Percentiles rank a stretch among this genome's conserved stretches.
These are phyloP conservation scores for Axinella damicornis DNA, from an alignment of 37 sponge, comb jelly and placozoan genomes.

Conservation along the genomic window DNA sequence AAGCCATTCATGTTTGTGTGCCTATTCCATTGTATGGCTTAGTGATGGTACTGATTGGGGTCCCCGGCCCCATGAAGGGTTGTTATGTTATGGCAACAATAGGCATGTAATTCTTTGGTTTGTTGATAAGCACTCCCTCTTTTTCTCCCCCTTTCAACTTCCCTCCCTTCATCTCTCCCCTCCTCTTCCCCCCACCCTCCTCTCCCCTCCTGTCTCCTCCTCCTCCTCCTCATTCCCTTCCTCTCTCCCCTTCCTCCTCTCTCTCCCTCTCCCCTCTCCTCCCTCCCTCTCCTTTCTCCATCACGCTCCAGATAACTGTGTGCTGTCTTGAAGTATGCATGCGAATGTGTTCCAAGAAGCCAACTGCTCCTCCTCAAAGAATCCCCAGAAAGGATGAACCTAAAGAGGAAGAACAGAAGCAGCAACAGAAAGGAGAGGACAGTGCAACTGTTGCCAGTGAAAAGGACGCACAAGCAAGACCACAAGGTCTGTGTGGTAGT, in stretches of 20 bases:
- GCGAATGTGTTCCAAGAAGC: slow-evolving; percentile 3
- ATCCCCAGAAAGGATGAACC: neutral
- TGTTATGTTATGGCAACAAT: too few species aligned
- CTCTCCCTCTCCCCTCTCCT: neutral
- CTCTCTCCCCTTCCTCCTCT: neutral
- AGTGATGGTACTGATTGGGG: too few species aligned
- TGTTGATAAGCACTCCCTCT: too few species aligned
- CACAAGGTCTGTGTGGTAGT: too few species aligned
- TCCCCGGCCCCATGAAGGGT: too few species aligned
- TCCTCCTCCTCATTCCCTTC: neutral
- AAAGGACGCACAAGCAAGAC: too few species aligned
- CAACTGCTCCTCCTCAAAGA: neutral
- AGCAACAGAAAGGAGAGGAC: too few species aligned
- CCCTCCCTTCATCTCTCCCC: neutral
- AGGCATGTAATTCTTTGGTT: too few species aligned
- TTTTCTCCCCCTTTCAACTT: neutral
- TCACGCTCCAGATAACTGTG: slow-evolving; percentile 47
- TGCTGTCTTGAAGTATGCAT: slow-evolving; percentile 60
- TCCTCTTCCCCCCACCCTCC: neutral
- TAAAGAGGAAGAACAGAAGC: too few species aligned
- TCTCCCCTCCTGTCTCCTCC: neutral
- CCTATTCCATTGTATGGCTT: too few species aligned
- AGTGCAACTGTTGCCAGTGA: too few species aligned
- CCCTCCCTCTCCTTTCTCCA: neutral
- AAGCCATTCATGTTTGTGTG: too few species aligned